Conservation (phyloP, 1,140 invertebrate genomes). For the Dreissena rostriformis region DNA sequence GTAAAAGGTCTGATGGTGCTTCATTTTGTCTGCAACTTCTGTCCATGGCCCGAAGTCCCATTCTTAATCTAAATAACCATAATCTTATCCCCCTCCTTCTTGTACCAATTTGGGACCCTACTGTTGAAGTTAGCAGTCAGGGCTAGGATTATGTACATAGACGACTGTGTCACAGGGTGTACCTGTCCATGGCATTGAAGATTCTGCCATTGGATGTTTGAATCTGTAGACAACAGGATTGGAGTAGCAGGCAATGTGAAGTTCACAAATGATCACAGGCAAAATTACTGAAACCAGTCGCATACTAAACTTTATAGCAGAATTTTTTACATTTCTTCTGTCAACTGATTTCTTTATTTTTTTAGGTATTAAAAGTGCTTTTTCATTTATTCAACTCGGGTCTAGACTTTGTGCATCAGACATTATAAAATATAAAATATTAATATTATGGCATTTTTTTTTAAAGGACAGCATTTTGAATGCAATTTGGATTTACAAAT, state of each 20-base stretch:
- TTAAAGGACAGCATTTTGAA: no score
- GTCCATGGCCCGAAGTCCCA: not conserved
- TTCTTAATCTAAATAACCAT: slow-evolving; percentile 20
- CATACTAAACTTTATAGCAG: not conserved
- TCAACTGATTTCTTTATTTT: no score
- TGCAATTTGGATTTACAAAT: no score
- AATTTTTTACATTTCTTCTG: no score
- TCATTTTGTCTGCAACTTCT: slow-evolving; percentile 1
- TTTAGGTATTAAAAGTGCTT: no score
- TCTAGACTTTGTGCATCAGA: no score
- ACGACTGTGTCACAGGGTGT: not conserved
- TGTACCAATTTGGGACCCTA: slow-evolving; percentile 17
- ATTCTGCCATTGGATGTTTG: no score
- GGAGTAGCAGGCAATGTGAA: not conserved
- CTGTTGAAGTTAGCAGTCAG: not conserved
- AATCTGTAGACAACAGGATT: not conserved
- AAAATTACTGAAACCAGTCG: slow-evolving; percentile 44
- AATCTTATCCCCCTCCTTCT: not conserved
- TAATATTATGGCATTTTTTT: no score
- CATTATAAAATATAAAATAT: no score
- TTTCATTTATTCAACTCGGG: no score
- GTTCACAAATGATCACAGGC: slow-evolving; percentile 29
- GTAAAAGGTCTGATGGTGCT: slow-evolving; percentile 53
- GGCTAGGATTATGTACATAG: slow-evolving; percentile 26
- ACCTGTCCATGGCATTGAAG: no score